Evolutionary conservation across 2,113 vertebrate species (phyloP).

Genomic region (Rostratula benghalensis): DNA sequence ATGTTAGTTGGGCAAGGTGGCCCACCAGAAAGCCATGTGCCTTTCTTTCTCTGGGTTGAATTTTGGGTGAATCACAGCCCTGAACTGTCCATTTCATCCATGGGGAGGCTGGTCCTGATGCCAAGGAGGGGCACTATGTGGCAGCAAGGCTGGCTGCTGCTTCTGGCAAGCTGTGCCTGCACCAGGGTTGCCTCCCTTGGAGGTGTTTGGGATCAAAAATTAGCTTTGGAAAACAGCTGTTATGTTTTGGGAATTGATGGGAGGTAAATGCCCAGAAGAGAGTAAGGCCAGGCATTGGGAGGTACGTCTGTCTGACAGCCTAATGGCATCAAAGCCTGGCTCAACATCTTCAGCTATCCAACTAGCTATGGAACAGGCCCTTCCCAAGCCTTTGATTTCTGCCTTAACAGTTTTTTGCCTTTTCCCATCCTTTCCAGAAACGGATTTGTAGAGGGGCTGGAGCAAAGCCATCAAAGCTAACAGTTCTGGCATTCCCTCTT

Average conservation of each 20-base stretch:
- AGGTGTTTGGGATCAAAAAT: not conserved
- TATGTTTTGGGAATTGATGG: not conserved
- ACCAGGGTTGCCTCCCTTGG: not conserved
- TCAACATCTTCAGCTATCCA: not conserved
- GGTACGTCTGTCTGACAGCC: not conserved
- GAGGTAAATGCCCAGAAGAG: not conserved
- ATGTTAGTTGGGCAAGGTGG: not conserved
- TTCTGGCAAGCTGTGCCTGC: not conserved
- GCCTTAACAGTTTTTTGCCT: not conserved
- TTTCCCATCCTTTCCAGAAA: not conserved
- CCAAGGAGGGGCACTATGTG: not conserved
- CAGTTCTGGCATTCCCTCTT: not conserved
- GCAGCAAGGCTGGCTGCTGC: not conserved
- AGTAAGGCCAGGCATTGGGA: not conserved
- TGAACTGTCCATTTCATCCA: not conserved
- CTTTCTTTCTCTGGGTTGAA: not conserved
- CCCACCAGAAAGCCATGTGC: not conserved
- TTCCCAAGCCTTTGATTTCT: not conserved
- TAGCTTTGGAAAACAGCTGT: not conserved
- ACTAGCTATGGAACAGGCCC: not conserved
- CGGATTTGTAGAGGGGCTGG: not conserved
- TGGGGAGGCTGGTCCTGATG: not conserved
- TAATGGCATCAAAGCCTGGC: not conserved
- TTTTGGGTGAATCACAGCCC: not conserved
- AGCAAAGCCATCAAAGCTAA: not conserved